Conservation (phyloP, 2,113 vertebrate species). For the Orcinus orca region DNA sequence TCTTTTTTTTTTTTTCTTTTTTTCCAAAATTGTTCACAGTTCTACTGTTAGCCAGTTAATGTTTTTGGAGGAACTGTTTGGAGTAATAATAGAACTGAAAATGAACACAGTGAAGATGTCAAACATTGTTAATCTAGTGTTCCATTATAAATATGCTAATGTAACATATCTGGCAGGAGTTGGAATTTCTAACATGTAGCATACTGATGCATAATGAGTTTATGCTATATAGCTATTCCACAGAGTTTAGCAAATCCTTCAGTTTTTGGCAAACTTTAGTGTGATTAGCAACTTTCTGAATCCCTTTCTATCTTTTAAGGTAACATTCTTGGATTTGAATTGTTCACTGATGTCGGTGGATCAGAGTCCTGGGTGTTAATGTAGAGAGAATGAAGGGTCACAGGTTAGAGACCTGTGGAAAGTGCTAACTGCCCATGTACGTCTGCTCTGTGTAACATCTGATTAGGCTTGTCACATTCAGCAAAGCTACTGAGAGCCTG, state of each 20-base stretch:
- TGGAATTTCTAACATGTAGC: not conserved
- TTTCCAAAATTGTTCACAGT: not conserved
- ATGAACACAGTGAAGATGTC: not conserved
- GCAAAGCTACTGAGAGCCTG: not conserved
- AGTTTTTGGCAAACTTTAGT: not conserved
- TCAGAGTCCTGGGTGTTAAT: conserved; percentile 44
- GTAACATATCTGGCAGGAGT: not conserved
- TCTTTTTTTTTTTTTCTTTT: not conserved
- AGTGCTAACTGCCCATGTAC: conserved; percentile 14
- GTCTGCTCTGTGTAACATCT: conserved; percentile 27
- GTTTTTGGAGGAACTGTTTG: conserved; percentile 7
- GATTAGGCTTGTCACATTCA: not conserved
- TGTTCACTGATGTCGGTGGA: not conserved
- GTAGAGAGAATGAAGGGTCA: conserved; percentile 55
- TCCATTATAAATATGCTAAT: not conserved
- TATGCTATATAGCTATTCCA: not conserved
- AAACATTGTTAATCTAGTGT: not conserved
- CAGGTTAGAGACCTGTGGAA: conserved; percentile 7
- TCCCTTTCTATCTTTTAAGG: not conserved
- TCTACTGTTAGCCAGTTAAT: not conserved
- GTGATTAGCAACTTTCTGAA: conserved; percentile 23
- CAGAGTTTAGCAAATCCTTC: not conserved
- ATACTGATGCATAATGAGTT: not conserved
- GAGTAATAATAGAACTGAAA: conserved; percentile 8
- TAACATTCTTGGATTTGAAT: not conserved